Conservation (phyloP, 2,888 invertebrate genomes). For the Kuschelorhynchus macadamiae region DNA sequence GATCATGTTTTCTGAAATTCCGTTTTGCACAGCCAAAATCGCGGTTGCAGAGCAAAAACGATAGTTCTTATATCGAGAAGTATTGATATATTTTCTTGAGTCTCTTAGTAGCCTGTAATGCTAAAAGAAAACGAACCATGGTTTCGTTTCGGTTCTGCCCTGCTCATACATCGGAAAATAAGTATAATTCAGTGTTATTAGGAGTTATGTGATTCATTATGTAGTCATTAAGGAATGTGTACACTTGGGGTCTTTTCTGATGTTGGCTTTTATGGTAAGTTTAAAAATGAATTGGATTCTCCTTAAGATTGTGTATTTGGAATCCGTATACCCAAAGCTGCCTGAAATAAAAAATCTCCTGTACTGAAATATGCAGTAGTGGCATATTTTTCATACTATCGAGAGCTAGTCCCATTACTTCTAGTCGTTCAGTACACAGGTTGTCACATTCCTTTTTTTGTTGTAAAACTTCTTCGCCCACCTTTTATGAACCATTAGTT, state of each 20-base stretch:
- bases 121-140: constrained; percentile 48
- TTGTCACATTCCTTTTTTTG: constrained; percentile 38
- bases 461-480: constrained; percentile 41
- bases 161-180: constrained; percentile 51
- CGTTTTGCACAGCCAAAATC: constrained; percentile 51
- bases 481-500: constrained; percentile 29
- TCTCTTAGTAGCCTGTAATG: constrained; percentile 41
- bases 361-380: constrained; percentile 54
- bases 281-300: constrained; percentile 34
- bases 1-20: constrained; percentile 46
- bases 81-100: constrained; percentile 49
- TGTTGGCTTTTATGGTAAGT: constrained; percentile 52
- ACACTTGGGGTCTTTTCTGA: constrained; percentile 49
- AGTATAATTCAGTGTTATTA: constrained; percentile 43
- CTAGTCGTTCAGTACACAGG: constrained; percentile 32
- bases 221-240: constrained; percentile 48
- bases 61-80: constrained; percentile 48
- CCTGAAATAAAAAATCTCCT: constrained; percentile 56
- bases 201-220: constrained; percentile 33
- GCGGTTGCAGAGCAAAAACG: constrained; percentile 51
- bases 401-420: constrained; percentile 52
- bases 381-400: constrained; percentile 57
- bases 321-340: constrained; percentile 41
- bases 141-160: constrained; percentile 51
- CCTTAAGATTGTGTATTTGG: constrained; percentile 23